A percentile compares a stretch with the other conserved stretches of the same genome.
Conservation (phyloP, 2,888 invertebrate species). For the Epistrophe eligans region DNA sequence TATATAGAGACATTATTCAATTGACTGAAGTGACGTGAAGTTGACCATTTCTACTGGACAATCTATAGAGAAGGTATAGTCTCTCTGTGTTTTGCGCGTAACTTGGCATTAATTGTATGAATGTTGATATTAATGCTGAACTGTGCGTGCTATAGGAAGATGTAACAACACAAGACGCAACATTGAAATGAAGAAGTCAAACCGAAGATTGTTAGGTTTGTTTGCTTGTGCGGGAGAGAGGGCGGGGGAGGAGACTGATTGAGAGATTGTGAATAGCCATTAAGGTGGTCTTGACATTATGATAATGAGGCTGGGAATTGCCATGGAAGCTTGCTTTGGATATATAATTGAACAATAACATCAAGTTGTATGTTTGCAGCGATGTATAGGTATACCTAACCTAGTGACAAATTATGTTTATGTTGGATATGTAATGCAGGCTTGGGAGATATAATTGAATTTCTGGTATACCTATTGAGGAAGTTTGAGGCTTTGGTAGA, state of each 20-base stretch:
- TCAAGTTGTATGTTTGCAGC: not conserved
- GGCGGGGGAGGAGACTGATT: slow-evolving; percentile 31
- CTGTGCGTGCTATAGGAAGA: slow-evolving; percentile 32
- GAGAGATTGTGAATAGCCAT: slow-evolving; percentile 51
- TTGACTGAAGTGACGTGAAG: slow-evolving; percentile 49
- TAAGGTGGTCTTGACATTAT: slow-evolving; percentile 62
- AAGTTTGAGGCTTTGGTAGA: not conserved
- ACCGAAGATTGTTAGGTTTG: slow-evolving; percentile 43
- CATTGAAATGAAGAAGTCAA: slow-evolving; percentile 56
- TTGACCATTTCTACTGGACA: not conserved
- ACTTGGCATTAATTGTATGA: slow-evolving; percentile 64
- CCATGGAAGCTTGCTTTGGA: slow-evolving; percentile 20
- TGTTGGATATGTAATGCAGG: not conserved
- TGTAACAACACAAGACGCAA: not conserved
- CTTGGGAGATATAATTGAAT: not conserved
- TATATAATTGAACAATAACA: slow-evolving; percentile 15
- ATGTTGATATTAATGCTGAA: slow-evolving; percentile 48
- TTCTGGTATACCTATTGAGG: not conserved
- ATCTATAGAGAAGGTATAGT: not conserved
- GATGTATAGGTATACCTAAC: not conserved
- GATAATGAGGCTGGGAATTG: slow-evolving; percentile 61
- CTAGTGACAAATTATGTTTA: not conserved
- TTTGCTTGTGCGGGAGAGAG: not conserved
- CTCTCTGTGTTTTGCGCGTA: slow-evolving; percentile 57
- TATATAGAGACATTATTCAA: slow-evolving; percentile 34